A percentile compares a stretch with the other conserved stretches of the same genome.
These are phyloP conservation scores for Limenitis camilla DNA, from an alignment of 2,888 invertebrate species.

Conservation along the genomic window DNA sequence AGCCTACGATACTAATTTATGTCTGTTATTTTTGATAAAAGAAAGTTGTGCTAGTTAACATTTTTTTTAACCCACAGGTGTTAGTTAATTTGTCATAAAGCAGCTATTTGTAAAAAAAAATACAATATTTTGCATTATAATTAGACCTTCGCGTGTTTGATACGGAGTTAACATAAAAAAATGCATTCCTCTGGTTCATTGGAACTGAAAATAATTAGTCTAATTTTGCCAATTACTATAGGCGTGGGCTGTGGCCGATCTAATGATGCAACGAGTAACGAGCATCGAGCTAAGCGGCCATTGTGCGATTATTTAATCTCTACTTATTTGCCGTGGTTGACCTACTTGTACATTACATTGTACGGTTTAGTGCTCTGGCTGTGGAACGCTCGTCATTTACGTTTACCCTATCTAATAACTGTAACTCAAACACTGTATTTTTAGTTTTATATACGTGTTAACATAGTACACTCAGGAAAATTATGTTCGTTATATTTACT, in stretches of 20 bases:
- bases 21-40: no score
- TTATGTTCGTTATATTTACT: no score
- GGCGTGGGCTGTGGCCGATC: slow-evolving; percentile 39
- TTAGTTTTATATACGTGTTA: no score
- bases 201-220: slow-evolving; percentile 52
- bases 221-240: slow-evolving; percentile 58
- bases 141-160: not conserved
- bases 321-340: slow-evolving; percentile 8
- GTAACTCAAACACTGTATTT: not conserved
- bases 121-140: not conserved
- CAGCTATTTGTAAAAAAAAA: not conserved
- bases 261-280: slow-evolving; percentile 33
- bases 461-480: no score
- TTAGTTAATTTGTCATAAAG: no score
- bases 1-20: no score
- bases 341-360: slow-evolving; percentile 6
- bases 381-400: not conserved
- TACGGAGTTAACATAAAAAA: slow-evolving; percentile 7
- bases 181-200: slow-evolving; percentile 19
- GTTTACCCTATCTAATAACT: not conserved
- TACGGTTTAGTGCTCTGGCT: not conserved
- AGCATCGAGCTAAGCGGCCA: slow-evolving; percentile 31
- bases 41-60: no score
- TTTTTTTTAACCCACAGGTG: no score
- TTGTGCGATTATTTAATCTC: slow-evolving; percentile 46